phyloP scores from a whole-genome alignment of 2,113 vertebrate genomes.

The Murina feae region DNA sequence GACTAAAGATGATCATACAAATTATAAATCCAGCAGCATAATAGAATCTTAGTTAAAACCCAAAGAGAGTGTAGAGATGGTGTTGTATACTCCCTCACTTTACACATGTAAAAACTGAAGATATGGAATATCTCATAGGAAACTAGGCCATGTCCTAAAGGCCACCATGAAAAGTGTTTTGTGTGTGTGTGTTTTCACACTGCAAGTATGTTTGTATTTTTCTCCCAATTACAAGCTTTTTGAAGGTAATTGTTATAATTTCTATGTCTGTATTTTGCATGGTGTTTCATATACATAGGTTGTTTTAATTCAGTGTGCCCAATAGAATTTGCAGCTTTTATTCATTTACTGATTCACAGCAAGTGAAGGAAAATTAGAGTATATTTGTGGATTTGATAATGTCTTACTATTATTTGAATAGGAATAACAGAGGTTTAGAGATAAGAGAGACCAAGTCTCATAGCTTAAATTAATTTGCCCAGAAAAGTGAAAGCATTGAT shows the following conservation, averaged over 20 bases:
- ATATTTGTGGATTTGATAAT: neutral
- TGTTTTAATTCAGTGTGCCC: neutral
- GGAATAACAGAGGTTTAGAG: neutral
- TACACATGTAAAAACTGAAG: neutral
- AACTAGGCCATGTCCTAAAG: neutral
- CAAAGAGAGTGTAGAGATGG: neutral
- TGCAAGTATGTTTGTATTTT: neutral
- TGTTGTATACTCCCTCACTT: neutral
- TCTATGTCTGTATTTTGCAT: neutral
- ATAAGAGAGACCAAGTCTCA: neutral
- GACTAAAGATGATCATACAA: neutral
- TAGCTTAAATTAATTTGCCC: neutral
- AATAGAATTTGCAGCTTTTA: neutral
- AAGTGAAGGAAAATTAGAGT: constrained; percentile 24
- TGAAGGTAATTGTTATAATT: neutral
- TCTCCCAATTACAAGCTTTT: neutral
- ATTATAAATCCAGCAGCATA: neutral
- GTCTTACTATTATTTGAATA: neutral
- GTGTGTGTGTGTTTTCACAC: neutral
- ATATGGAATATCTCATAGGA: neutral
- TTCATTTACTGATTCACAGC: neutral
- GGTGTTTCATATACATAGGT: neutral
- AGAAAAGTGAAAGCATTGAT: neutral
- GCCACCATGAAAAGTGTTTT: neutral
- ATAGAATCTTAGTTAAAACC: neutral